Evolutionary conservation across 2,113 vertebrate species (phyloP), one percentile per base, ranked within the genome.

Genomic region (Coracopsis vasa): DNA sequence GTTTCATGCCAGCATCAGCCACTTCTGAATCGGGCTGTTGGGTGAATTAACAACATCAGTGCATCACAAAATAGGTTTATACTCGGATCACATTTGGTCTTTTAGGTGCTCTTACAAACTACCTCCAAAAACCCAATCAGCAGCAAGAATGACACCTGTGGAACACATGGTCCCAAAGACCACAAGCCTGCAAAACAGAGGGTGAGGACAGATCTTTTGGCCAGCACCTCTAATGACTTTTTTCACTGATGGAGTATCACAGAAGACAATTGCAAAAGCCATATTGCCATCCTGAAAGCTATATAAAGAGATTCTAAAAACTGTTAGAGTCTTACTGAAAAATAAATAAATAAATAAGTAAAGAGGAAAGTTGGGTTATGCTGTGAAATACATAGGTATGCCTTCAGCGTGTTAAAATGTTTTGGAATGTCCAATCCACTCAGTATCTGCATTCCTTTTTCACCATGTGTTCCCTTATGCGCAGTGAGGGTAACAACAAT

Each of bases 1-100:
- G 97, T 96, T 98, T 98, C 96, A 98, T 98, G 80, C 98, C 98
- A 0, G 98, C 98, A 82, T 96, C 97, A 62, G 98, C 98, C 79
- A 98, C 98, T 97, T 98, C 98, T 14, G 98, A 98, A 77, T 98
- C 96, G 23, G 98, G 98, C 98, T 98, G 97, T 97, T 84, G 95
- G 65, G 70, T 65, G 77, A 97, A 97, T 94, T 45, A 91, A 96
- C 84, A 95, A 73, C 31, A 92, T 65, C 24, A 97, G 16, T 86
- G 44, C 71, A 82, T 56, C 41, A 24, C 0, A 1, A 66, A 74
- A 86, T 8, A 50, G 25, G 48, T 94, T 37, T 61, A 47, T 6
- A 33, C 20, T 47, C 54, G 11, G 20, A 69, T 25, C 41, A 50
- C 48, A 13, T 60, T 16, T 48, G 13, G 27, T 28, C 28, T 66